Evolutionary conservation across 2,797 vertebrate genomes (phyloP).

Genomic region (Sebastes hubbsi): DNA sequence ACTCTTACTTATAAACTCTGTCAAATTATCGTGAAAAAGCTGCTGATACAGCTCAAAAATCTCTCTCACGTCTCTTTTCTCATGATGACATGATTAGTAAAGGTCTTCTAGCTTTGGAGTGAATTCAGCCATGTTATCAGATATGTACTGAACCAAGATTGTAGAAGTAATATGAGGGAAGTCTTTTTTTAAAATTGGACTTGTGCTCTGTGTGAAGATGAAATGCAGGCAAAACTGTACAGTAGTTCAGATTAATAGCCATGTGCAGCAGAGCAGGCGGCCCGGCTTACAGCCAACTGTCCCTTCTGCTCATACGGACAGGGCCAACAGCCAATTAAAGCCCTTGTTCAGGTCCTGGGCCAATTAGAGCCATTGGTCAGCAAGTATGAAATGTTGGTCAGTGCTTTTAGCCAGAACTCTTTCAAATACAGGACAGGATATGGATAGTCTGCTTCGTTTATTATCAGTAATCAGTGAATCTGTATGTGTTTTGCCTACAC

Average conservation of each 20-base stretch:
- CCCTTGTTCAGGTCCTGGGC: slow-evolving; percentile 60
- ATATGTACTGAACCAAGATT: neutral
- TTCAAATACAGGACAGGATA: neutral
- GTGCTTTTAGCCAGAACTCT: slow-evolving; percentile 9
- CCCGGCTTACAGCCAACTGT: slow-evolving; percentile 61
- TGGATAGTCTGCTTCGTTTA: neutral
- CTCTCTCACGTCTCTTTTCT: neutral
- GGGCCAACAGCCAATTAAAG: slow-evolving; percentile 72
- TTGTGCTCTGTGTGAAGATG: slow-evolving; percentile 26
- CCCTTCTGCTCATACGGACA: slow-evolving; percentile 67
- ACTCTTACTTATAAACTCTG: neutral
- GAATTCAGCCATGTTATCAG: neutral
- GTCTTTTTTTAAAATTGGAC: neutral
- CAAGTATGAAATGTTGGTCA: slow-evolving; percentile 36
- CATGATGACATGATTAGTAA: neutral
- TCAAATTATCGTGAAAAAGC: neutral
- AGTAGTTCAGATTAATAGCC: slow-evolving; percentile 63
- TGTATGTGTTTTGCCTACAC: neutral
- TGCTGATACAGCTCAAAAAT: neutral
- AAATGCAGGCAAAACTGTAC: slow-evolving; percentile 49
- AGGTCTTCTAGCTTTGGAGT: neutral
- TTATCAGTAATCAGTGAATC: neutral
- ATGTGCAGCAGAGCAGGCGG: slow-evolving; percentile 72
- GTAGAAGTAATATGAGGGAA: neutral
- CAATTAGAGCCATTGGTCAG: slow-evolving; percentile 69